Evolutionary conservation across 2,113 vertebrate species (phyloP).

Genomic region (Dasypus novemcinctus): DNA sequence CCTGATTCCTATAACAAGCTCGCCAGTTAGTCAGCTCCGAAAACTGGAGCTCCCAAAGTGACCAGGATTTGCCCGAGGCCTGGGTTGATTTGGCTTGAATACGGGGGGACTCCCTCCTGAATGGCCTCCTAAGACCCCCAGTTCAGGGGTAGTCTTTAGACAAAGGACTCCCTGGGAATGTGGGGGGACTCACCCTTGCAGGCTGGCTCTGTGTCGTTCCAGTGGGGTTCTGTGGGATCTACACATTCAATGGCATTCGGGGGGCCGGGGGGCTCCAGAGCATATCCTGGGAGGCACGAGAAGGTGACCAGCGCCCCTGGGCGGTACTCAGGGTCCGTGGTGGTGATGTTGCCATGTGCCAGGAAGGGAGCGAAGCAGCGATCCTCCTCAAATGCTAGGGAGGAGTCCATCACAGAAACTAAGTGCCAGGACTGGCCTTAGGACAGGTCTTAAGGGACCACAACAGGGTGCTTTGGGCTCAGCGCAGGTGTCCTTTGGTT

Average conservation of each 20-base stretch:
- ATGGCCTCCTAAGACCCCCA: neutral
- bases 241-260: conserved; percentile 90
- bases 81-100: neutral
- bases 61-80: neutral
- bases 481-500: neutral
- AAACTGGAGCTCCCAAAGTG: neutral
- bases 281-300: conserved; percentile 92
- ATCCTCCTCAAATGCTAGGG: conserved; percentile 90
- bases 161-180: neutral
- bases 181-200: conserved; percentile 87
- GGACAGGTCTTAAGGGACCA: neutral
- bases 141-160: neutral
- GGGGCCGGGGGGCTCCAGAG: conserved; percentile 90
- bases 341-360: conserved; percentile 93
- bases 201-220: conserved; percentile 94
- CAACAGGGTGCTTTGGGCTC: neutral
- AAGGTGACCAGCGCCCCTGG: conserved; percentile 90
- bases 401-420: conserved; percentile 22
- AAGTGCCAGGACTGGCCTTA: neutral
- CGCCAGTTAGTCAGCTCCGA: neutral
- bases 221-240: conserved; percentile 91
- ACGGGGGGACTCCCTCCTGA: neutral
- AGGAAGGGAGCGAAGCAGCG: conserved; percentile 94
- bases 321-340: conserved; percentile 89
- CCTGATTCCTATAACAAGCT: neutral